phyloP scores from a whole-genome alignment of 1,140 invertebrate species.

The Cotesia vestalis region DNA sequence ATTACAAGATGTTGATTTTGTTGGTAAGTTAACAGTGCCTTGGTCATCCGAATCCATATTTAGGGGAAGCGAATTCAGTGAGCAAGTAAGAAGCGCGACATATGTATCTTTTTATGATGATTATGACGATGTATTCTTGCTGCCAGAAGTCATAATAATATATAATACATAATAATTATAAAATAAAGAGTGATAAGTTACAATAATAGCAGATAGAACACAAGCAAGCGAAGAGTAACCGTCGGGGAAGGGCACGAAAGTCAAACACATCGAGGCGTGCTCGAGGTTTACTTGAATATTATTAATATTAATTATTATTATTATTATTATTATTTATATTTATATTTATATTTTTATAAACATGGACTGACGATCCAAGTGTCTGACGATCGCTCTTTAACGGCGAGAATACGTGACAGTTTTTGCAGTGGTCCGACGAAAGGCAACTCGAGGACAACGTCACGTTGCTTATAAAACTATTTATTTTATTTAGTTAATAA shows the following conservation, averaged over 20 bases:
- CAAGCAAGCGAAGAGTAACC: conserved; percentile 27
- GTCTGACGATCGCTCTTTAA: conserved; percentile 38
- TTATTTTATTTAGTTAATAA: no score
- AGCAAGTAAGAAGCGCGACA: conserved; percentile 18
- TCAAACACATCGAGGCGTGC: conserved; percentile 31
- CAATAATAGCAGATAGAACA: conserved; percentile 14
- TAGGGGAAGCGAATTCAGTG: conserved; percentile 31
- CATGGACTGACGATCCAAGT: conserved; percentile 3
- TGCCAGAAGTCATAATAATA: neutral
- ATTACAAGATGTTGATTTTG: neutral
- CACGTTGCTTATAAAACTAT: conserved; percentile 57
- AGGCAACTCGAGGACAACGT: conserved; percentile 61
- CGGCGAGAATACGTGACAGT: conserved; percentile 39
- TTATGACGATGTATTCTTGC: neutral
- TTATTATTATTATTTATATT: conserved; percentile 19
- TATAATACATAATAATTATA: conserved; percentile 5
- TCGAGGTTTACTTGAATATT: conserved; percentile 21
- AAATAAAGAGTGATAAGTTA: neutral
- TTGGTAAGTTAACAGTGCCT: neutral
- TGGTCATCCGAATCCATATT: conserved; percentile 26
- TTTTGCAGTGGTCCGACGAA: conserved; percentile 45
- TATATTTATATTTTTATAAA: neutral
- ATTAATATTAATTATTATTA: conserved; percentile 13
- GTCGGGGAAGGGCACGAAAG: conserved; percentile 17
- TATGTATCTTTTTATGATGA: neutral